Evolutionary conservation across 2,888 invertebrate species (phyloP).

Genomic region (Crematogaster levior): DNA sequence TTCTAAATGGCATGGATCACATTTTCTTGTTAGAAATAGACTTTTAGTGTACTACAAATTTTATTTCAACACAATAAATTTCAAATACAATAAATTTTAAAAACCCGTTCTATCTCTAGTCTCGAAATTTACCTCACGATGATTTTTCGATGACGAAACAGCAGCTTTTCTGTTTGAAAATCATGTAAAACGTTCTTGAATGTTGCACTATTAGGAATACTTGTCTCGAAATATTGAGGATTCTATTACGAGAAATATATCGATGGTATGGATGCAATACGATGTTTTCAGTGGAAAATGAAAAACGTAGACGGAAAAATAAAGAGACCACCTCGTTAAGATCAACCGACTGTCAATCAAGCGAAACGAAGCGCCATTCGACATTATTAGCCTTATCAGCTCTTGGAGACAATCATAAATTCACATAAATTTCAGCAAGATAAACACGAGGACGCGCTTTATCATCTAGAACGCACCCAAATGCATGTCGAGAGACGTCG

Average conservation of each 20-base stretch:
- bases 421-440: conserved; percentile 17
- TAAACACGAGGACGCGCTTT: conserved; percentile 18
- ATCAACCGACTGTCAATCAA: neutral
- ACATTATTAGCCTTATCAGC: conserved; percentile 10
- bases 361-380: neutral
- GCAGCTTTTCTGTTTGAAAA: neutral
- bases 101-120: neutral
- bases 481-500: neutral
- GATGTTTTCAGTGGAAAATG: neutral
- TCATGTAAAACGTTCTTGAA: neutral
- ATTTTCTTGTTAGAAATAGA: neutral
- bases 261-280: neutral
- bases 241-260: neutral
- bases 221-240: neutral
- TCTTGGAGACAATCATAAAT: conserved; percentile 14
- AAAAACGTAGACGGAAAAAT: neutral
- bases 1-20: neutral
- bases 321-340: neutral
- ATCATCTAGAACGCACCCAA: neutral
- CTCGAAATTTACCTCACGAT: neutral
- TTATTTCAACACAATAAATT: neutral
- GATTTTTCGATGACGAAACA: neutral
- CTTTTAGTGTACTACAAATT: neutral
- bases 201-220: neutral
- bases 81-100: no score